These are phyloP conservation scores for Gavia stellata DNA, from an alignment of 2,113 vertebrate species.

Conservation along the genomic window DNA sequence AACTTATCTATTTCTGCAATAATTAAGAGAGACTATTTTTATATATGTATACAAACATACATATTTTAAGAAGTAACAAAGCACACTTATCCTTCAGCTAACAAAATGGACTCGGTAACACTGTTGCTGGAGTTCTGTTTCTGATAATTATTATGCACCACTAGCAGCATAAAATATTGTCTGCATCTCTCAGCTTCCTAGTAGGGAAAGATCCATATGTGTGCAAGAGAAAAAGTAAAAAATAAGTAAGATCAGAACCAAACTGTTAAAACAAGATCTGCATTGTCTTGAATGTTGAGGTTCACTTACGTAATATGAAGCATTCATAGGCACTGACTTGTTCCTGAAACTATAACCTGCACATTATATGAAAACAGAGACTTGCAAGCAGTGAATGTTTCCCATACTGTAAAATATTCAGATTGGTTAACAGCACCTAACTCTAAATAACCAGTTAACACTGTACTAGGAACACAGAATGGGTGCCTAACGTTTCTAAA, in stretches of 20 bases:
- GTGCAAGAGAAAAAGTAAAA: constrained; percentile 1
- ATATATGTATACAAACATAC: constrained; percentile 28
- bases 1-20: constrained; percentile 54
- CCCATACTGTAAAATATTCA: not conserved
- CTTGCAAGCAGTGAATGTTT: not conserved
- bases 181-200: constrained; percentile 4
- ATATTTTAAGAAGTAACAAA: constrained; percentile 48
- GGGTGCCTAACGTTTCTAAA: not conserved
- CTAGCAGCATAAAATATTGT: constrained; percentile 33
- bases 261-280: not conserved
- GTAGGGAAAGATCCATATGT: not conserved
- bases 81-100: constrained; percentile 48
- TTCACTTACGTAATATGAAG: not conserved
- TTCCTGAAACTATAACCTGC: not conserved
- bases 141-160: constrained; percentile 19
- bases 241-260: not conserved
- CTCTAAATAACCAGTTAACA: not conserved
- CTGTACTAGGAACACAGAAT: not conserved
- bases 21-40: constrained; percentile 61
- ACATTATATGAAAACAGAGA: not conserved
- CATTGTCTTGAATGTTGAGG: not conserved
- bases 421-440: not conserved
- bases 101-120: not conserved
- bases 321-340: not conserved
- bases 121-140: constrained; percentile 34